Conservation (phyloP, 1,140 invertebrate genomes). For the Drosophila asahinai region DNA sequence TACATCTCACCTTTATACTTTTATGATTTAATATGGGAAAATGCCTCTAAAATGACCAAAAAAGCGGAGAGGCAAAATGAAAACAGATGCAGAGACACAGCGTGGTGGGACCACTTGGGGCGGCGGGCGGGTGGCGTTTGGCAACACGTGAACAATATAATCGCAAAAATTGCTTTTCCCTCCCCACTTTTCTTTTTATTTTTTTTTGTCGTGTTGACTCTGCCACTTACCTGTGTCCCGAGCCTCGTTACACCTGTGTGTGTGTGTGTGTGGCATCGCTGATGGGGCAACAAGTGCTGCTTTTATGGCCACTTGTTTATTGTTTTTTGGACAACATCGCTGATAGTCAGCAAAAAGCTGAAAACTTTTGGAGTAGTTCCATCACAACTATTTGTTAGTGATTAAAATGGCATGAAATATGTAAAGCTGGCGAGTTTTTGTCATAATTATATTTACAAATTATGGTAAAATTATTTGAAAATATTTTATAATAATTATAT, state of each 20-base stretch:
- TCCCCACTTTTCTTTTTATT: constrained; percentile 12
- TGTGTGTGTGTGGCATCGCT: constrained; percentile 17
- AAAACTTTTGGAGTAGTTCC: constrained; percentile 1
- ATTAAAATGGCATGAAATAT: not conserved
- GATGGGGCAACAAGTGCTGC: constrained; percentile 58
- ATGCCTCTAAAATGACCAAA: constrained; percentile 46
- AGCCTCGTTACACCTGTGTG: constrained; percentile 22
- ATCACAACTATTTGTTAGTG: not conserved
- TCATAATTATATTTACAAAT: not conserved
- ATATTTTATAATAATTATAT: too few species aligned
- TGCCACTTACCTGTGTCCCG: constrained; percentile 51
- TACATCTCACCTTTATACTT: constrained; percentile 48
- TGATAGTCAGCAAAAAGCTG: constrained; percentile 8
- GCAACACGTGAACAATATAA: constrained; percentile 62
- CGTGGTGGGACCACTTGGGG: constrained; percentile 8
- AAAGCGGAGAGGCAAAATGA: constrained; percentile 14
- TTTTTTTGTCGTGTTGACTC: constrained; percentile 37
- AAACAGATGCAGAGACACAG: constrained; percentile 46
- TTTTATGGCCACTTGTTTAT: constrained; percentile 45
- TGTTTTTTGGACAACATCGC: constrained; percentile 21
- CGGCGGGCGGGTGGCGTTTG: constrained; percentile 12
- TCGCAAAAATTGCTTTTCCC: constrained; percentile 48
- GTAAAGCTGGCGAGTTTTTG: not conserved
- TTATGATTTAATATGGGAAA: constrained; percentile 68
- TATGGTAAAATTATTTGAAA: too few species aligned